Conservation (phyloP, 2,113 vertebrate genomes). For the Neofelis nebulosa region DNA sequence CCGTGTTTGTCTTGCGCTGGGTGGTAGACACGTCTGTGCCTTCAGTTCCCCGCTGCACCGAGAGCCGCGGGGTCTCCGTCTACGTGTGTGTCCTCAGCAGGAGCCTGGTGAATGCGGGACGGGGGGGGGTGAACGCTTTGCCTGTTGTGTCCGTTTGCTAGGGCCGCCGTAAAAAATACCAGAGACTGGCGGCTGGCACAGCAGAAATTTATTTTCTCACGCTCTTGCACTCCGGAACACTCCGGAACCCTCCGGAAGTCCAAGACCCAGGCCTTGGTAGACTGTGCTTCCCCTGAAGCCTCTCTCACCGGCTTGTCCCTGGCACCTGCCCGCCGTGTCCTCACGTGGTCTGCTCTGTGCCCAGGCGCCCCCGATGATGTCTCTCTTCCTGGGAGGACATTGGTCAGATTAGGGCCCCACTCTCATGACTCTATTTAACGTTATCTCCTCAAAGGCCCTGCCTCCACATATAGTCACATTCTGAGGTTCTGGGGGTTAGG, state of each 20-base stretch:
- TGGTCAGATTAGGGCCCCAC: too few relatives aligned
- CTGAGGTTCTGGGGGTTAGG: background rate
- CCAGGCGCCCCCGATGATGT: rapidly evolving
- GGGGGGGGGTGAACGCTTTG: rapidly evolving
- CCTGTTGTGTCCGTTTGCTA: rapidly evolving
- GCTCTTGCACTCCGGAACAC: background rate
- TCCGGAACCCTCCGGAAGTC: background rate
- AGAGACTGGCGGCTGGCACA: background rate
- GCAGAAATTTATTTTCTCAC: background rate
- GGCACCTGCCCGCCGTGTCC: background rate
- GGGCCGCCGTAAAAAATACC: background rate
- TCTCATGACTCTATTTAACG: background rate
- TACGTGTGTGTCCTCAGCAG: background rate
- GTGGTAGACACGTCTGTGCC: background rate
- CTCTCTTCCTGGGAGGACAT: background rate
- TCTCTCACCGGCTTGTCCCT: background rate
- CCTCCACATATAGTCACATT: background rate
- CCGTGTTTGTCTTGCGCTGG: rapidly evolving
- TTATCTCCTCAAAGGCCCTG: background rate
- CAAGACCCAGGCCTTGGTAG: background rate
- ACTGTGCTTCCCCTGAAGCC: background rate
- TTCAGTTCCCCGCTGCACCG: rapidly evolving
- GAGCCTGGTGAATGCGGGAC: background rate
- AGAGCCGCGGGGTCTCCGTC: too few relatives aligned
- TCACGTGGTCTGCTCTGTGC: background rate